These are phyloP conservation scores for Horisme vitalbata DNA, from an alignment of 2,888 invertebrate species.

Conservation along the genomic window DNA sequence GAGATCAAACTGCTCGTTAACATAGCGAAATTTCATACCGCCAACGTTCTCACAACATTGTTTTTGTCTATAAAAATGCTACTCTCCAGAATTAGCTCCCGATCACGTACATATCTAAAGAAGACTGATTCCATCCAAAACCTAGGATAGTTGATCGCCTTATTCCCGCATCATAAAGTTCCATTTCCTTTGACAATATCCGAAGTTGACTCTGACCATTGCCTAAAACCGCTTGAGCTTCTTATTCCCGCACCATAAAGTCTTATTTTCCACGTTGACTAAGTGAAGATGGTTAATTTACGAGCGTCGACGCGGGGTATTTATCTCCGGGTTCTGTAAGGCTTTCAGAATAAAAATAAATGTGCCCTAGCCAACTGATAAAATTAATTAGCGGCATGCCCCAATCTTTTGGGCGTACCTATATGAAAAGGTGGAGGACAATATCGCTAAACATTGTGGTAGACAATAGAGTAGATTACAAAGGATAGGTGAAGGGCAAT, in stretches of 20 bases:
- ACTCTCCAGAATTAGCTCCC: constrained; percentile 22
- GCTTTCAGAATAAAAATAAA: constrained; percentile 30
- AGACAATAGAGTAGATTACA: not conserved
- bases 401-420: constrained; percentile 24
- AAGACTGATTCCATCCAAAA: constrained; percentile 26
- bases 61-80: constrained; percentile 21
- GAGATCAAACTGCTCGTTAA: too few relatives aligned
- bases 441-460: not conserved
- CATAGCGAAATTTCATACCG: too few relatives aligned
- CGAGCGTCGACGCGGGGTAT: constrained; percentile 26
- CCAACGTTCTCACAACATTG: too few relatives aligned
- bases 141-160: too few relatives aligned
- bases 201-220: too few relatives aligned
- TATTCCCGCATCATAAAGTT: too few relatives aligned
- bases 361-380: constrained; percentile 25
- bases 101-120: constrained; percentile 31
- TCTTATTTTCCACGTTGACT: constrained; percentile 15
- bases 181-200: too few relatives aligned
- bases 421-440: constrained; percentile 11
- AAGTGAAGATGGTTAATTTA: constrained; percentile 31
- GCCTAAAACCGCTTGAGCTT: not conserved
- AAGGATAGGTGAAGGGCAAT: too few relatives aligned
- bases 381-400: constrained; percentile 31
- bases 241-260: constrained; percentile 16
- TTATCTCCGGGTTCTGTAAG: constrained; percentile 26